Base-by-base conservation (phyloP, 23 tunicate genomes). In the Clavelina lepadiformis region DNA sequence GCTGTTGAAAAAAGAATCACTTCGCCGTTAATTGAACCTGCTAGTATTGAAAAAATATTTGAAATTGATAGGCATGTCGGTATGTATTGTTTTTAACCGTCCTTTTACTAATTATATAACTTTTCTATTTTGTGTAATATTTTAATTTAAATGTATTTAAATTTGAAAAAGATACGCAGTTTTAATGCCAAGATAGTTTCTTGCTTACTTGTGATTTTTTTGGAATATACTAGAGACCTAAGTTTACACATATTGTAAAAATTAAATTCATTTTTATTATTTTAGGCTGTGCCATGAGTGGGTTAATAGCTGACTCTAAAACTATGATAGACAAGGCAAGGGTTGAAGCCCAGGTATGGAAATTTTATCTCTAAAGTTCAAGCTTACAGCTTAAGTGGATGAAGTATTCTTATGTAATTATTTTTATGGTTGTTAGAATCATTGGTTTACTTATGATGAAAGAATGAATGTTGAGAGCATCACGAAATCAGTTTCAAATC, bases 1-100 rank as follows among this genome's bases (percentile, higher is more conserved):
- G 98, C 98, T n/a, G 98, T 93, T 49, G 98, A 93, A 68, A 93
- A 93, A 54, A 61, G 98, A 56, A 93, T 93, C 33, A 93, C 98
- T 2, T 93, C 98, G 19, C 79, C 94, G 28, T 56, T 93, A 2
- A 85, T 93, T 51, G 98, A 70, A 45, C 65, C 98, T 21, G 63
- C 81, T 11, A 83, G 93, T 34, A 93, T 93, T 41, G 94, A 93
- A 63, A 93, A 93, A 62, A 65, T 93, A 28, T 93, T 93, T 73
- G 98, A 93, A 79, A 74, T 93, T 47, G 98, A 93, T 52, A 74
- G 69, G 26, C 92, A 93, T 63, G 81, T 82, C 51, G 98, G 92
- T 82, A 65, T 77, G 92, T 31, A n/a, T n/a, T n/a, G n/a, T 38
- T 18, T 11, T 65, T 5, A 6, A 53, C 18, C 23, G 59, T n/a